These are phyloP conservation scores for Hemaris fuciformis DNA, from an alignment of 2,888 invertebrate genomes.

Conservation along the genomic window DNA sequence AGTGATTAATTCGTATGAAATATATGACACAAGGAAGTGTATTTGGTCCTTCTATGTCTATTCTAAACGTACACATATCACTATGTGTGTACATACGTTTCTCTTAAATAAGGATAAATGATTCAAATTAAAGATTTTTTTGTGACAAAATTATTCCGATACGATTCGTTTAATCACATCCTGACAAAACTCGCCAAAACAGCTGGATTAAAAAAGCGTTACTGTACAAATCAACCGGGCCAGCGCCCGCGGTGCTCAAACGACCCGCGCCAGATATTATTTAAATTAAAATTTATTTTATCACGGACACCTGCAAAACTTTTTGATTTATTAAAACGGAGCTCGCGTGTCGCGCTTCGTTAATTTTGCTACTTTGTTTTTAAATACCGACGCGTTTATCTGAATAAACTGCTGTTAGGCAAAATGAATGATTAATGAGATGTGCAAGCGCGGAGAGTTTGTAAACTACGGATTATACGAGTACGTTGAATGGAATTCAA, in stretches of 20 bases:
- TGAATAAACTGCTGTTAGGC: slow-evolving; percentile 13
- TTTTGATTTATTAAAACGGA: slow-evolving; percentile 42
- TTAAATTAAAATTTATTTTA: slow-evolving; percentile 41
- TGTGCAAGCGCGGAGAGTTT: not conserved
- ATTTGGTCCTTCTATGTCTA: too few relatives aligned
- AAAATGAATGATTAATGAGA: not conserved
- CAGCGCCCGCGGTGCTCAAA: slow-evolving; percentile 16
- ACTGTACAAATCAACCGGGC: not conserved
- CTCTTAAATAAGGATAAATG: too few relatives aligned
- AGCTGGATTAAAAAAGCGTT: not conserved
- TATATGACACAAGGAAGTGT: too few relatives aligned
- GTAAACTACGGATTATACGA: not conserved
- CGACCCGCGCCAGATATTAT: slow-evolving; percentile 29
- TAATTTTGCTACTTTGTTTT: slow-evolving; percentile 21
- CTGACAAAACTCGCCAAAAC: not conserved
- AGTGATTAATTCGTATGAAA: too few relatives aligned
- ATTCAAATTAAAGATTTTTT: not conserved
- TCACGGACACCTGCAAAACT: slow-evolving; percentile 30
- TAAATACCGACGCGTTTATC: slow-evolving; percentile 19
- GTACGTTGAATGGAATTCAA: not conserved
- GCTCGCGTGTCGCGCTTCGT: slow-evolving; percentile 34
- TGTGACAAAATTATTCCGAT: not conserved
- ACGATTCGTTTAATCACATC: not conserved
- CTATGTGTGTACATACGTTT: too few relatives aligned
- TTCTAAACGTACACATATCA: too few relatives aligned